Conservation (phyloP, 2,888 invertebrate genomes). For the Scaptomyza tumidula region DNA sequence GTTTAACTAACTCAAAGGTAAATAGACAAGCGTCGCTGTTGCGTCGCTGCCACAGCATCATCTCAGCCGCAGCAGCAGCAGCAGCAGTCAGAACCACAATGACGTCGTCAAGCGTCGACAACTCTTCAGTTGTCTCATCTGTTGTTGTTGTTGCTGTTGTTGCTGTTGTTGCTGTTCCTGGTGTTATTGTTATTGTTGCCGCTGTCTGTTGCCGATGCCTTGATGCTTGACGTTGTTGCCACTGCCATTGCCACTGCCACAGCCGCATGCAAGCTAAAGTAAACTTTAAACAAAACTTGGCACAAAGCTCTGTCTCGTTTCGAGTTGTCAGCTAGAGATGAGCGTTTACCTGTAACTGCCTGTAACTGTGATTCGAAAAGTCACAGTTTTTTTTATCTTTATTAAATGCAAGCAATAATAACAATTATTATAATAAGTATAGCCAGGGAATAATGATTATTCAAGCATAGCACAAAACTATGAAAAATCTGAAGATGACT, state of each 20-base stretch:
- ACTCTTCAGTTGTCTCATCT: slow-evolving; percentile 63
- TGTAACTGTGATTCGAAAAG: slow-evolving; percentile 12
- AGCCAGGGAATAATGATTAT: too few relatives aligned
- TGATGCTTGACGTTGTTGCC: slow-evolving; percentile 29
- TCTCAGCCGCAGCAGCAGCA: slow-evolving; percentile 26
- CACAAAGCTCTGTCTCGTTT: slow-evolving; percentile 50
- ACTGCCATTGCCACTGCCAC: slow-evolving; percentile 30
- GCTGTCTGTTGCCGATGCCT: slow-evolving; percentile 43
- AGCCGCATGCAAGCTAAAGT: slow-evolving; percentile 53
- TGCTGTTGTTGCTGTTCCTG: slow-evolving; percentile 15
- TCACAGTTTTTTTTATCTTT: slow-evolving; percentile 6
- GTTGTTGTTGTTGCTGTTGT: slow-evolving; percentile 27
- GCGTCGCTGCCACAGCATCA: slow-evolving; percentile 27
- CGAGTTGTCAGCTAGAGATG: background rate
- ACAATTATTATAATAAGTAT: too few relatives aligned
- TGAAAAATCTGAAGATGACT: too few relatives aligned
- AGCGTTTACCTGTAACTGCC: background rate
- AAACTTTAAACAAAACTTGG: slow-evolving; percentile 78
- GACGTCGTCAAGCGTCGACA: slow-evolving; percentile 70
- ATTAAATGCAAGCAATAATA: too few relatives aligned
- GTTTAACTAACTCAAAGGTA: slow-evolving; percentile 78
- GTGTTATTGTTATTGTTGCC: slow-evolving; percentile 35
- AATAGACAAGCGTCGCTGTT: slow-evolving; percentile 62
- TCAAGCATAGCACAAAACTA: too few relatives aligned
- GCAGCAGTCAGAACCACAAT: slow-evolving; percentile 40